Evolutionary conservation across 2,113 vertebrate genomes (phyloP).

Genomic region (human (Homo sapiens)): DNA sequence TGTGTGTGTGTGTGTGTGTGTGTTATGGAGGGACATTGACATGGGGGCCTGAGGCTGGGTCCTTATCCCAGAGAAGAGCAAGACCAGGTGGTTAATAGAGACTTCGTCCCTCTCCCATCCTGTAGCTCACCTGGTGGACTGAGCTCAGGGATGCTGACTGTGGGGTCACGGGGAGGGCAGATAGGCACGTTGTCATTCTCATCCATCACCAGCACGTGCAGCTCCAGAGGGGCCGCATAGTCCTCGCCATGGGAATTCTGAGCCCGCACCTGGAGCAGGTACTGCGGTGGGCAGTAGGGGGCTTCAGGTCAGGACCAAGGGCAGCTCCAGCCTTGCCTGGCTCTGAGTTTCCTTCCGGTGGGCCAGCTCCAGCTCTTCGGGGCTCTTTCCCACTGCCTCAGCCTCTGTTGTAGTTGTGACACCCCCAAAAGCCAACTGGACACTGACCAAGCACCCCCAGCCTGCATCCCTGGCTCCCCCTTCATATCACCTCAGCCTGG

Average conservation of each 20-base stretch:
- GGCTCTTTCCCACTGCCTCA: background rate
- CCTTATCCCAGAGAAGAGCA: background rate
- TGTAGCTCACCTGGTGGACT: slow-evolving; percentile 67
- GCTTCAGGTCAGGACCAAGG: slow-evolving; percentile 5
- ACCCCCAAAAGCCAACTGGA: background rate
- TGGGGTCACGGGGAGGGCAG: background rate
- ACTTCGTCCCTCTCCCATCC: background rate
- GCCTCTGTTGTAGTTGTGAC: background rate
- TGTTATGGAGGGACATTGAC: background rate
- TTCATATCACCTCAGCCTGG: slow-evolving; percentile 84
- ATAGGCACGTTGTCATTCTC: slow-evolving; percentile 67
- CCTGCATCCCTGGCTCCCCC: background rate
- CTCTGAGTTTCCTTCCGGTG: background rate
- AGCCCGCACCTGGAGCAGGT: slow-evolving; percentile 62
- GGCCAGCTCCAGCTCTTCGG: background rate
- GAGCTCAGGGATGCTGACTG: slow-evolving; percentile 67
- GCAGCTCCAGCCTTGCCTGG: background rate
- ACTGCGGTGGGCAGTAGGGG: slow-evolving; percentile 44
- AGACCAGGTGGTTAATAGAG: background rate
- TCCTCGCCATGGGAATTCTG: slow-evolving; percentile 53
- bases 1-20: background rate
- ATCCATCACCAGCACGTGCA: slow-evolving; percentile 69
- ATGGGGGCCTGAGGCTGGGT: background rate
- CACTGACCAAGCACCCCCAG: background rate
- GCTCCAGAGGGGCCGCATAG: slow-evolving; percentile 54